Conservation (phyloP, 2,888 invertebrate species). For the Pyrochroa serraticornis region DNA sequence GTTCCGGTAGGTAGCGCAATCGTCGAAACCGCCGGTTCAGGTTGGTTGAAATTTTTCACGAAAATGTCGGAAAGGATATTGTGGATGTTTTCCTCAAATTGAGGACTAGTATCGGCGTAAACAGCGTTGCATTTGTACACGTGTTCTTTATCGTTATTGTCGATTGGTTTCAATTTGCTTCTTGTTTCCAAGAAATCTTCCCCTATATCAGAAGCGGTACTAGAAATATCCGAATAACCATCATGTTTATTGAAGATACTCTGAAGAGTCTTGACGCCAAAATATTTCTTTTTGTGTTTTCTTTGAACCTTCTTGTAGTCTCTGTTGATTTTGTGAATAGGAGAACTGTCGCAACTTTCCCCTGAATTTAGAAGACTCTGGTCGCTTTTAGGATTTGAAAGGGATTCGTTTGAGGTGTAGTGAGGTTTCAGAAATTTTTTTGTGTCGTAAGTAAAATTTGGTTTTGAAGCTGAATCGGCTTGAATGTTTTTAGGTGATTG, state of each 20-base stretch:
- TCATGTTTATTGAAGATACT: constrained; percentile 57
- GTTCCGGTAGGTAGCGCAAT: constrained; percentile 41
- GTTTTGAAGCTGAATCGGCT: constrained; percentile 28
- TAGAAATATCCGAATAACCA: constrained; percentile 58
- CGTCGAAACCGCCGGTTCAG: constrained; percentile 31
- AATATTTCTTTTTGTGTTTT: constrained; percentile 58
- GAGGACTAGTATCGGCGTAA: constrained; percentile 50
- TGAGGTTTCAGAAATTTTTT: constrained; percentile 15
- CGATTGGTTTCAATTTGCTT: constrained; percentile 7
- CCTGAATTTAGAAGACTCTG: constrained; percentile 56
- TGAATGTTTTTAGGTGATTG: constrained; percentile 56
- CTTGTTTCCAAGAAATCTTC: constrained; percentile 40
- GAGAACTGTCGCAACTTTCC: constrained; percentile 61
- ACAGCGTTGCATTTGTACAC: constrained; percentile 26
- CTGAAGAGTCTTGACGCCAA: constrained; percentile 61
- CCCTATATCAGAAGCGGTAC: constrained; percentile 54
- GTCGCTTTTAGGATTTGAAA: constrained; percentile 56
- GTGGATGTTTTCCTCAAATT: constrained; percentile 58
- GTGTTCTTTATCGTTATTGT: constrained; percentile 27
- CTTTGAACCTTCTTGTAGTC: constrained; percentile 59
- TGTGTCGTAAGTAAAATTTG: constrained; percentile 20
- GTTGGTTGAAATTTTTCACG: constrained; percentile 49
- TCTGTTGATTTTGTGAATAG: constrained; percentile 59
- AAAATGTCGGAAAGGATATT: constrained; percentile 56
- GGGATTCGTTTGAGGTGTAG: constrained; percentile 52